Base-by-base conservation (phyloP, 1,140 invertebrate species). In the Drosophila insularis region DNA sequence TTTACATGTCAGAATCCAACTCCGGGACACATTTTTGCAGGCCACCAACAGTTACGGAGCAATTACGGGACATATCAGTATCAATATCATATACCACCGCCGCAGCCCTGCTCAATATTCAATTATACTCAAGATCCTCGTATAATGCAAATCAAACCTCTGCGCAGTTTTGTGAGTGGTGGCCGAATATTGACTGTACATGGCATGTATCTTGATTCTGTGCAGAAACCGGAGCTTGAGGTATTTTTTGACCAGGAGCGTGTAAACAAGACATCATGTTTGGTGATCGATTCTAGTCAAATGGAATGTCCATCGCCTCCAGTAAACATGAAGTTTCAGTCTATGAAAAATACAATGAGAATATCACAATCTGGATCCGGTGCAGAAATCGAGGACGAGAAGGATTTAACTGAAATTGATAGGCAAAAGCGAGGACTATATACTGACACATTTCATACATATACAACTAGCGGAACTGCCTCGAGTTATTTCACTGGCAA, bases 301-400 rank as follows among this genome's bases (percentile, higher is more conserved):
- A 99, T 99, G 97, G 96, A 97, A 92, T 99, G 98, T 91, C 97
- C 97, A 0, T 98, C 97, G 75, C 98, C 98, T 17, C 94, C 96
- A 2, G 95, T 98, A 4, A 95, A 95, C 89, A 79, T 92, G 27
- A 93, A 94, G 74, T 94, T 94, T 84, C 59, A 80, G 4, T 39
- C 64, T 0, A 39, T 82, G 5, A 79, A 71, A 40, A 59, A 53
- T 11, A 31, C 35, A 0, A 68, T 62, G 4, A 46, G 19, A 37
- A n/a, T 61, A 13, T 37, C 35, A 2, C 6, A 35, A 60, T 31
- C 23, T 19, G 17, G 13, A 35, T 21, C 11, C 5, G 14, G 60
- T 46, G 21, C 39, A 3, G 46, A 66, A 19, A n/a, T 27, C 1
- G 11, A 17, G 2, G 21, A 31, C 17, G 60, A 31, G 11, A 75